A percentile compares a stretch with the other conserved stretches of the same genome.
Evolutionary conservation across 2,888 invertebrate species (phyloP).

Genomic region (Sesia apiformis): DNA sequence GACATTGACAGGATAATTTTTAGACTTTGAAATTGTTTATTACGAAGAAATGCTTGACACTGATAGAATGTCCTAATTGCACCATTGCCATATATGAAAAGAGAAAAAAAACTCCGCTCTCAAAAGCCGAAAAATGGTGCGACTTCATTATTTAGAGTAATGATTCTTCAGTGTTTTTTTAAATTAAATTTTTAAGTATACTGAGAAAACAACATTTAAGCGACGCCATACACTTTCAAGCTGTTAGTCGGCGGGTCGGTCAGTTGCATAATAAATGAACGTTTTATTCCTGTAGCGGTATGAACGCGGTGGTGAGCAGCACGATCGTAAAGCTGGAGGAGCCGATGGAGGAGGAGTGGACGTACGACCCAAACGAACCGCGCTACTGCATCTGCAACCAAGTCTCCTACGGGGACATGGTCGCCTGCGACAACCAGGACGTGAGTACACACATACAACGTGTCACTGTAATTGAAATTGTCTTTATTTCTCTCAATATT

Average conservation of each 20-base stretch:
- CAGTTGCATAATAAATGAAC: not conserved
- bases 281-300: constrained; percentile 24
- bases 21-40: too few species aligned
- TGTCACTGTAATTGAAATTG: not conserved
- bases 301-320: constrained; percentile 69
- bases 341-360: constrained; percentile 86
- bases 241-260: not conserved
- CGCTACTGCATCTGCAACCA: constrained; percentile 96
- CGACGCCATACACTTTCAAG: not conserved
- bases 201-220: not conserved
- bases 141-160: too few species aligned
- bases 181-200: not conserved
- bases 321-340: constrained; percentile 49
- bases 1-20: too few species aligned
- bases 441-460: constrained; percentile 69
- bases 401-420: constrained; percentile 98
- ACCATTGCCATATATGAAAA: too few species aligned
- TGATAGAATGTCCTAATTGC: too few species aligned
- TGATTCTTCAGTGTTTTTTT: too few species aligned
- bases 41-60: too few species aligned
- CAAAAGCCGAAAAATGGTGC: too few species aligned
- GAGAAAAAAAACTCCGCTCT: too few species aligned
- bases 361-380: constrained; percentile 96
- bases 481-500: not conserved
- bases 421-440: constrained; percentile 98